Evolutionary conservation across 2,888 invertebrate genomes (phyloP).

Genomic region (Osmoderma eremita): DNA sequence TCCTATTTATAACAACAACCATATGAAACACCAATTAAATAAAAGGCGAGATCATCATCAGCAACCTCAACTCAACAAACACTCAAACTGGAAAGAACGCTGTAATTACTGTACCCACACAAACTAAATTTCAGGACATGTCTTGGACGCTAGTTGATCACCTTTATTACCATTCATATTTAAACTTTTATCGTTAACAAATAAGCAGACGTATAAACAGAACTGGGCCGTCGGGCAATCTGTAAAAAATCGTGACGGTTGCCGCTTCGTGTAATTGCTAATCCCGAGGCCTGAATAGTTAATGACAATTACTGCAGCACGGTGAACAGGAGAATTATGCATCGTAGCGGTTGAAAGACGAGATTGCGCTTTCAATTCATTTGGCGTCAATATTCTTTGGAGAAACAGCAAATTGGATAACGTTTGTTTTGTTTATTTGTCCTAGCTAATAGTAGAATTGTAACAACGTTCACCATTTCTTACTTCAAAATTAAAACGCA

Average conservation of each 20-base stretch:
- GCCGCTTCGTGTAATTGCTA: slow-evolving; percentile 23
- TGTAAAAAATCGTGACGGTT: slow-evolving; percentile 20
- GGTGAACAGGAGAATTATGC: slow-evolving; percentile 8
- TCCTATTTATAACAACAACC: no score
- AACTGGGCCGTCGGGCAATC: slow-evolving; percentile 16
- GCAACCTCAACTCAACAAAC: no score
- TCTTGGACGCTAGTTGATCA: not conserved
- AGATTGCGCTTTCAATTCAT: not conserved
- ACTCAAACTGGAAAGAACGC: no score
- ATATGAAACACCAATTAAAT: no score
- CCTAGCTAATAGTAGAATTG: no score
- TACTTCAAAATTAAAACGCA: no score
- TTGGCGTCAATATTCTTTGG: no score
- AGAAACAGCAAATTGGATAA: no score
- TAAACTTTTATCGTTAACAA: slow-evolving; percentile 28
- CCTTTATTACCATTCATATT: slow-evolving; percentile 10
- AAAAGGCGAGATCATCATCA: no score
- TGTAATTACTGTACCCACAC: no score
- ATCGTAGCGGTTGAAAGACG: not conserved
- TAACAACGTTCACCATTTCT: no score
- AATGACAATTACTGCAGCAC: slow-evolving; percentile 17
- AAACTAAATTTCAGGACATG: slow-evolving; percentile 13
- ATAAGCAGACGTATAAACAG: slow-evolving; percentile 26
- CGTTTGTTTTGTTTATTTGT: no score
- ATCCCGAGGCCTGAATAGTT: slow-evolving; percentile 30